Base-by-base conservation (phyloP, 2,888 invertebrate species). In the Callimorpha dominula region DNA sequence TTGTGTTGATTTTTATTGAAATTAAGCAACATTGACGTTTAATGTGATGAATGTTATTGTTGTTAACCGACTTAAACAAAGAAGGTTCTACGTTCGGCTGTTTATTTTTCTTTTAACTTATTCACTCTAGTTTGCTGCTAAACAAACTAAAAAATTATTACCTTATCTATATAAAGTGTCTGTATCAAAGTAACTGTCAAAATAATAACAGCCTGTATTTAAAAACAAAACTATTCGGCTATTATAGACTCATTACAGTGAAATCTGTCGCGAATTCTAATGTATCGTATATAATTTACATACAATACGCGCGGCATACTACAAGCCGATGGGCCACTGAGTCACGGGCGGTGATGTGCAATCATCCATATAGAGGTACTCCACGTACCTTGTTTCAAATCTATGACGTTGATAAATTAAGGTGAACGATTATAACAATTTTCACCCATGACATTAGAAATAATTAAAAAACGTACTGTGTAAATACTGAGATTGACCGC, bases 301-400 rank as follows among this genome's bases (percentile, higher is more conserved):
- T 92, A 93, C 93, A 93, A 93, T 93, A 86, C 86, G 73, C 75
- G 82, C 83, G 84, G 83, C 71, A 83, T 82, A 81, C 74, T 74
- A 81, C 82, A 85, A 85, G 89, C 88, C 86, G 81, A 87, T 86
- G 86, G 77, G 76, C 74, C 79, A 75, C 66, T 88, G 88, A 88
- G 78, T 90, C 88, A 89, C 78, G 57, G 66, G 17, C 62, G 65
- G 65, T 17, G 76, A 77, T 84, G 69, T 78, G 80, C 81, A 76
- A 77, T 83, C 70, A 75, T 72, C 74, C 42, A 64, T 71, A 1
- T 31, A 60, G 75, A 70, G 71, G 74, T 66, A 64, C 71, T 20
- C 57, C 46, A 42, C 49, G 40, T 6, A 14, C 60, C 14, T 60
- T 31, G 60, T 60, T 7, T 14, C 31, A 60, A 60, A 60, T 60